These are phyloP conservation scores for Malaclemys terrapin DNA, from an alignment of 2,113 vertebrate genomes.

Conservation along the genomic window DNA sequence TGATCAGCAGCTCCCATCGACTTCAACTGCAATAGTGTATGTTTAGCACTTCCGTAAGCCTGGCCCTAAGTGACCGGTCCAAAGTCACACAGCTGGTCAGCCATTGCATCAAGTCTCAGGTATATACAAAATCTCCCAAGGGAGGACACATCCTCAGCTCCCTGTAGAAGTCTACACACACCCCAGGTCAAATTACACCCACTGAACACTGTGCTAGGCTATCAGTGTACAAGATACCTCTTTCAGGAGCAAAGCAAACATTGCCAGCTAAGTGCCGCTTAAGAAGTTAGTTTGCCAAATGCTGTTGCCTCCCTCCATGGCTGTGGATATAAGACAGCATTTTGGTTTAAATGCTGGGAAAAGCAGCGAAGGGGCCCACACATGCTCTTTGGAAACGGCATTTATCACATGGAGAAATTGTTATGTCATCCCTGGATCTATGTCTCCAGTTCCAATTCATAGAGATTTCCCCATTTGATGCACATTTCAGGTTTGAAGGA, in stretches of 20 bases:
- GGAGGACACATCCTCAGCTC: neutral
- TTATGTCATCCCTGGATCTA: neutral
- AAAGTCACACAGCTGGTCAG: neutral
- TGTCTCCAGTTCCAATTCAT: neutral
- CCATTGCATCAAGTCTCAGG: neutral
- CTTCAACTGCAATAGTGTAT: neutral
- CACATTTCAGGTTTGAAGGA: neutral
- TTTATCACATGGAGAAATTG: neutral
- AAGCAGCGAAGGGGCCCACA: neutral
- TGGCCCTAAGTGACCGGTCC: neutral
- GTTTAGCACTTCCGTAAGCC: neutral
- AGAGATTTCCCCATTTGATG: neutral
- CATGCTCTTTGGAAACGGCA: neutral
- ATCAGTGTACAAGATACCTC: neutral
- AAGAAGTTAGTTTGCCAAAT: neutral
- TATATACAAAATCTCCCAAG: neutral
- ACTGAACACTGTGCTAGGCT: neutral
- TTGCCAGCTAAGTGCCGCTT: neutral
- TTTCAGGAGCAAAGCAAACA: slow-evolving; percentile 24
- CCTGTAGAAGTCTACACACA: neutral
- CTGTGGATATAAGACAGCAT: neutral
- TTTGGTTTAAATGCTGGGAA: neutral
- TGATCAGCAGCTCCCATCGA: neutral
- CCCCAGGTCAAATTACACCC: neutral
- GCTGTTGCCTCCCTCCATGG: slow-evolving; percentile 9